Conservation (phyloP, 2,797 vertebrate species). For the Mico argentatus region DNA sequence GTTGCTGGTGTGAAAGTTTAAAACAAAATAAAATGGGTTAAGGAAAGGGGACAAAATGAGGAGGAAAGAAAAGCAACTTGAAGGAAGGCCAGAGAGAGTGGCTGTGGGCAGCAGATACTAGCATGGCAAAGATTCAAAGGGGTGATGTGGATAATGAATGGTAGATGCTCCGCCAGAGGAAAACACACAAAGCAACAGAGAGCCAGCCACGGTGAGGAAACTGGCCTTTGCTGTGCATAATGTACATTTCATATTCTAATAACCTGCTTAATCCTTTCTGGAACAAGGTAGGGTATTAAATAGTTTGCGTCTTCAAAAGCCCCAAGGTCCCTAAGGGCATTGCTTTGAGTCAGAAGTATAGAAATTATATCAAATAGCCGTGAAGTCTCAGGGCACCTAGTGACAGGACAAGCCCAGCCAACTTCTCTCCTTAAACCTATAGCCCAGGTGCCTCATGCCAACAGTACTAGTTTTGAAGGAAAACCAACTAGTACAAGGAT, state of each 20-base stretch:
- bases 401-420: neutral
- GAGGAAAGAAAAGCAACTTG: neutral
- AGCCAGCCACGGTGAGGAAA: neutral
- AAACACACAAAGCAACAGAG: neutral
- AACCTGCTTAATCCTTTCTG: neutral
- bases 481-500: neutral
- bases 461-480: neutral
- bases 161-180: neutral
- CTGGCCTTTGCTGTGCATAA: neutral
- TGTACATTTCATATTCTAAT: neutral
- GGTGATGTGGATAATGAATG: neutral
- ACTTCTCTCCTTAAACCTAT: neutral
- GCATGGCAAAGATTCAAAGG: neutral
- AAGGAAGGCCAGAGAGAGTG: neutral
- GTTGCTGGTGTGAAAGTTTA: conserved; percentile 14
- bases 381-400: neutral
- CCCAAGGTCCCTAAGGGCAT: neutral
- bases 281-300: neutral
- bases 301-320: neutral
- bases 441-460: neutral
- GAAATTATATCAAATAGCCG: neutral
- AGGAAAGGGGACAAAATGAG: neutral
- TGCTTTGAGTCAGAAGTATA: neutral
- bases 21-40: neutral
- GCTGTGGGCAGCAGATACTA: neutral